Conservation (phyloP, 2,888 invertebrate genomes). For the Tenthredo scrophulariae region DNA sequence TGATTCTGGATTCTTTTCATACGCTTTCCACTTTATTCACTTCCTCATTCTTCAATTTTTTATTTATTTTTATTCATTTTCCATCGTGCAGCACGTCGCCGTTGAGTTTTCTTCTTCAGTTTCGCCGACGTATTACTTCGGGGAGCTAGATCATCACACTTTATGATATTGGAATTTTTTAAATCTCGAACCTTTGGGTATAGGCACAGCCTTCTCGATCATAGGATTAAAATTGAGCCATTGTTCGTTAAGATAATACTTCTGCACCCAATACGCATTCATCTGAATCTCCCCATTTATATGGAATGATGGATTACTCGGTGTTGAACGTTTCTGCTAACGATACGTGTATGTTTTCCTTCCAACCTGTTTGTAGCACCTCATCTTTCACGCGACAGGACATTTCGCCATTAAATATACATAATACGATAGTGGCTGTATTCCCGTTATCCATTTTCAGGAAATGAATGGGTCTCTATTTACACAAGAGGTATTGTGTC, state of each 20-base stretch:
- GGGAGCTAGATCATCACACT: background rate
- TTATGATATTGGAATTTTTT: background rate
- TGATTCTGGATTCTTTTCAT: slow-evolving; percentile 22
- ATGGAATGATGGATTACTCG: slow-evolving; percentile 39
- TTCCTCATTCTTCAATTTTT: slow-evolving; percentile 11
- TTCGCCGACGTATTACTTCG: slow-evolving; percentile 1
- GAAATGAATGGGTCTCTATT: slow-evolving; percentile 30
- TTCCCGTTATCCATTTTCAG: slow-evolving; percentile 22
- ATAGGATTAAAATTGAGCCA: background rate
- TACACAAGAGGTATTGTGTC: background rate
- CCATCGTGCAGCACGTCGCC: background rate
- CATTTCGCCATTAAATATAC: slow-evolving; percentile 17
- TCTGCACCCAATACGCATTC: background rate
- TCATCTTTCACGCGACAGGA: slow-evolving; percentile 25
- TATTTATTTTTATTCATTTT: background rate
- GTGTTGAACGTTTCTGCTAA: slow-evolving; percentile 18
- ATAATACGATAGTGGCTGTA: background rate
- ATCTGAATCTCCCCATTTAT: background rate
- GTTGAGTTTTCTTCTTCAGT: background rate
- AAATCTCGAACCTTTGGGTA: background rate
- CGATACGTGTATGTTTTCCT: slow-evolving; percentile 18
- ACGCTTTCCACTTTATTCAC: background rate
- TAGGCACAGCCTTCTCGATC: background rate
- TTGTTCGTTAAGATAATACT: slow-evolving; percentile 33
- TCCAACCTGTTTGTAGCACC: background rate